Conservation (phyloP, 1,140 invertebrate genomes). For the Aphaenogaster ashmeadi region DNA sequence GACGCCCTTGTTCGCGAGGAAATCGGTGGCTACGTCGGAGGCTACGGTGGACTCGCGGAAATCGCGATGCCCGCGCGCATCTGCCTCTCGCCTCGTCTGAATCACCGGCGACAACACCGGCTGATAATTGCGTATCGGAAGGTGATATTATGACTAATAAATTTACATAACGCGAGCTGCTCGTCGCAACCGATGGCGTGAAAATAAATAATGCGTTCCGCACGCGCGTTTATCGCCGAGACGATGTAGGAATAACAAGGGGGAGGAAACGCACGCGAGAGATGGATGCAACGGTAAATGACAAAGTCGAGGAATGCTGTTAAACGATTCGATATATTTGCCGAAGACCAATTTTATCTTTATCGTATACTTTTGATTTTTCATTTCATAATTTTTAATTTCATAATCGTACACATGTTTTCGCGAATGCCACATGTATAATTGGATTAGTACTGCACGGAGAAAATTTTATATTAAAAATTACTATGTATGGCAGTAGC, state of each 20-base stretch:
- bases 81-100: background rate
- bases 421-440: background rate
- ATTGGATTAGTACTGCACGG: no score
- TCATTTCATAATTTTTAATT: background rate
- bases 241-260: background rate
- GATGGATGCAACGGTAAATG: constrained; percentile 10
- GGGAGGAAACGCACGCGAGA: background rate
- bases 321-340: no score
- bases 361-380: background rate
- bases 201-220: constrained; percentile 24
- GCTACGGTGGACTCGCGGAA: background rate
- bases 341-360: background rate
- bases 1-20: background rate
- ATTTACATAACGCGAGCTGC: constrained; percentile 27
- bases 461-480: no score
- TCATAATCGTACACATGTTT: background rate
- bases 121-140: constrained; percentile 12
- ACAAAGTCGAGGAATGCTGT: background rate
- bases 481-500: no score
- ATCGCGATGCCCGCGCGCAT: constrained; percentile 6
- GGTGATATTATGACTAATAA: constrained; percentile 47
- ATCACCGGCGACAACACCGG: background rate
- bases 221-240: background rate
- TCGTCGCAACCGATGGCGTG: background rate
- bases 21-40: background rate